These are phyloP conservation scores for Centropristis striata DNA, from an alignment of 2,113 vertebrate species.

Conservation along the genomic window DNA sequence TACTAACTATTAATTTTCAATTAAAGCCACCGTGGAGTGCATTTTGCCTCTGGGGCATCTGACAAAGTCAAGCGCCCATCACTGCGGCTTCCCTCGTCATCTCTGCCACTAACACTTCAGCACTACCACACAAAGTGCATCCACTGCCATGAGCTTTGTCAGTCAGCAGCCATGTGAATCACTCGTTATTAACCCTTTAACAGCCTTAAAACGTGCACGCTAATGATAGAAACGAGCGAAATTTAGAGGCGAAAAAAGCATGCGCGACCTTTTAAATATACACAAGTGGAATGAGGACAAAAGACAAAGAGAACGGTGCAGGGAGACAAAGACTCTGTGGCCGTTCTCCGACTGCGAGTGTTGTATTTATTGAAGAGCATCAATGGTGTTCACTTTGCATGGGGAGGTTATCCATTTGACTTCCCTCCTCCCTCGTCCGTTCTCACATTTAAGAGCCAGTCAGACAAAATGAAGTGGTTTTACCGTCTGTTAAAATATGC, in stretches of 20 bases:
- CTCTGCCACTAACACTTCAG: constrained; percentile 80
- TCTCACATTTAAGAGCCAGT: constrained; percentile 47
- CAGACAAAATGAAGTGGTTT: constrained; percentile 53
- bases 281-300: constrained; percentile 12
- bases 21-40: constrained; percentile 95
- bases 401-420: constrained; percentile 62
- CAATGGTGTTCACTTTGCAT: constrained; percentile 70
- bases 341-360: constrained; percentile 2
- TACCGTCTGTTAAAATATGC: constrained; percentile 47
- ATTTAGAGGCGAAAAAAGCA: not conserved
- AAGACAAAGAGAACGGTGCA: constrained; percentile 3
- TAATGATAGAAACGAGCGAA: constrained; percentile 1
- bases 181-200: constrained; percentile 34
- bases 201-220: not conserved
- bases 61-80: constrained; percentile 93
- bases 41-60: constrained; percentile 90
- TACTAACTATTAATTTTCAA: constrained; percentile 97
- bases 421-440: constrained; percentile 43
- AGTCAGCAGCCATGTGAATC: constrained; percentile 26
- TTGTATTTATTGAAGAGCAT: constrained; percentile 44
- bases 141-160: constrained; percentile 28
- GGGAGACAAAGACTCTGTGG: constrained; percentile 2
- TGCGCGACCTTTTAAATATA: not conserved
- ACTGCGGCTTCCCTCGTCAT: constrained; percentile 78
- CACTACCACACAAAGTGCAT: constrained; percentile 83